Evolutionary conservation across 2,797 vertebrate genomes (phyloP).

Genomic region (Chrosomus eos): DNA sequence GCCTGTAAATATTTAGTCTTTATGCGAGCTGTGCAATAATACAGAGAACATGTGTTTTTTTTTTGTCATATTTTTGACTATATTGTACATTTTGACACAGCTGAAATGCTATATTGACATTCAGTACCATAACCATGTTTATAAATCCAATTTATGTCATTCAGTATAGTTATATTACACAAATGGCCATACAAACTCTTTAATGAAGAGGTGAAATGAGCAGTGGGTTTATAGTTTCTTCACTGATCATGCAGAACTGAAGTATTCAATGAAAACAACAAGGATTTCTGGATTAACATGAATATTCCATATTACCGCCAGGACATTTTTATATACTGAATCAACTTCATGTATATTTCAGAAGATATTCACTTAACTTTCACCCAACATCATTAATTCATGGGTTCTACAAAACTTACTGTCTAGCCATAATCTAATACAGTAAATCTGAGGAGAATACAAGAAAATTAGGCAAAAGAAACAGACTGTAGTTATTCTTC

Average conservation of each 20-base stretch:
- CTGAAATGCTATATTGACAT: background rate
- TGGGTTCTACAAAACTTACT: conserved; percentile 47
- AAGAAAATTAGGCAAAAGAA: background rate
- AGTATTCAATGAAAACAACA: conserved; percentile 22
- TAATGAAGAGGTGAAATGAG: background rate
- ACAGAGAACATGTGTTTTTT: background rate
- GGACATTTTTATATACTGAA: conserved; percentile 8
- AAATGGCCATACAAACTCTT: background rate
- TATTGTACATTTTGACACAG: background rate
- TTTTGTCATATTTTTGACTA: background rate
- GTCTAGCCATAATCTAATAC: conserved; percentile 40
- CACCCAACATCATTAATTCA: conserved; percentile 50
- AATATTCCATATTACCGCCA: conserved; percentile 20
- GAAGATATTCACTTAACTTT: conserved; percentile 50
- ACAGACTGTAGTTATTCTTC: conserved; percentile 20
- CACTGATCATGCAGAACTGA: background rate
- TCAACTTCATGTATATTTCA: conserved; percentile 51
- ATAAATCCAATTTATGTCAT: background rate
- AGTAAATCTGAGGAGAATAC: conserved; percentile 28
- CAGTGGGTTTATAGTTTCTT: conserved; percentile 1
- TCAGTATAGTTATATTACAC: background rate
- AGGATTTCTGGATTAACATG: conserved; percentile 19
- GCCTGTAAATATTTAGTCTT: background rate
- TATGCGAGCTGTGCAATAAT: background rate
- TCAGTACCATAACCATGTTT: background rate